Base-by-base conservation (phyloP, 2,113 vertebrate genomes). In the Trichechus manatus region DNA sequence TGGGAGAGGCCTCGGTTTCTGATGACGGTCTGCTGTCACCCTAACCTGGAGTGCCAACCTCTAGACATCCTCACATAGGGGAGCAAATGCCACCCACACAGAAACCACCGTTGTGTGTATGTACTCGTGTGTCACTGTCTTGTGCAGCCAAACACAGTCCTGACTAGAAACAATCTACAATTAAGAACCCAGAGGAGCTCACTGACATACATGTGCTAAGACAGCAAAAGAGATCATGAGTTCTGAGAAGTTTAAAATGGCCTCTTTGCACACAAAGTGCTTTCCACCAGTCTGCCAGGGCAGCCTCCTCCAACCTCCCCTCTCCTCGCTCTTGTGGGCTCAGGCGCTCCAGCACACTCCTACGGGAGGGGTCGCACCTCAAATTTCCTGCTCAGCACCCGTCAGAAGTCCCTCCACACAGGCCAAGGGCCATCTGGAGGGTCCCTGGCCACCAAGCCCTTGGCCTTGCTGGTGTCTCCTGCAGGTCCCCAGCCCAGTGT, bases 111-210 rank as follows among this genome's bases (percentile, higher is more conserved):
- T 10, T 47, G 31, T 13, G 3, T 4, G 5, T 1, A 6, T 70
- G 75, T 29, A 39, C 70, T 39, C 20, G 1, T 47, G 17, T 77
- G 42, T 44, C 11, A 25, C 19, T 39, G 39, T 13, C 9, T 13
- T 1, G 0, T 0, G 4, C 5, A 13, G 23, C 44, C 68, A 27
- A 4, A 8, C 1, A 13, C 1, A 53, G 5, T 15, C 59, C 91
- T 22, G 0, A n/a, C 42, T 23, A 44, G 56, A 39, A 17, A 14
- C 25, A 1, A 23, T 14, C 11, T 17, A 22, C 3, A 1, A 3
- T 20, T 33, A 3, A 20, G 79, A 39, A 47, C 33, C n/a, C 72
- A 9, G 44, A 22, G 25, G 6, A 0, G 17, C n/a, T 39, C 36
- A 20, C 7, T 27, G 39, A 7, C 36, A 33, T 6, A 1, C 0